Percentiles rank a stretch among this genome's conserved stretches.
These are phyloP conservation scores for Ammodytes dubius DNA, from an alignment of 2,113 vertebrate species.

Conservation along the genomic window DNA sequence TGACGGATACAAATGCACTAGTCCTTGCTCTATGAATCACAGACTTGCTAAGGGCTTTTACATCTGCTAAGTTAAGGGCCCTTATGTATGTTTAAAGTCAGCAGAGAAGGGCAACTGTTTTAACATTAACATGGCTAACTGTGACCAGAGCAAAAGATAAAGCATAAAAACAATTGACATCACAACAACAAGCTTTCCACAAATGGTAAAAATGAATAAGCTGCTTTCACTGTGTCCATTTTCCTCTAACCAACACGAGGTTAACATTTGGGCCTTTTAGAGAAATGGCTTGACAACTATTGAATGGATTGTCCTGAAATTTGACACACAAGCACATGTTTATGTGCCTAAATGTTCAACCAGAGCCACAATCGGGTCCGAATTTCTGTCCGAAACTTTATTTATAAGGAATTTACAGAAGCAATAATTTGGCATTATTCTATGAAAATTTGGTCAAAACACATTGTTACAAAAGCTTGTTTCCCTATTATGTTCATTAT, in stretches of 20 bases:
- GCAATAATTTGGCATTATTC: too few relatives aligned
- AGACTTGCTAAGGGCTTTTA: constrained; percentile 28
- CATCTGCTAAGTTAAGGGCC: constrained; percentile 50
- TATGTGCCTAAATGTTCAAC: neutral
- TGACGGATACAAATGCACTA: constrained; percentile 15
- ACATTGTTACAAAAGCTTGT: too few relatives aligned
- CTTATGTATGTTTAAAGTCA: neutral
- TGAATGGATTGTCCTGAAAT: neutral
- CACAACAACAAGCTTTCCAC: neutral
- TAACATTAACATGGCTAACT: constrained; percentile 1
- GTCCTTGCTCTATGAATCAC: constrained; percentile 2
- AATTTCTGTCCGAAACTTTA: too few relatives aligned
- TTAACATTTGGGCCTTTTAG: too few relatives aligned
- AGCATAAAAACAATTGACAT: neutral
- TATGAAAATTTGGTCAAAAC: too few relatives aligned
- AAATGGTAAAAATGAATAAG: neutral
- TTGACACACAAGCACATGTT: neutral
- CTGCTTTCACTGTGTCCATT: neutral
- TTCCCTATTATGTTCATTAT: too few relatives aligned
- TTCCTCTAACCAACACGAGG: too few relatives aligned
- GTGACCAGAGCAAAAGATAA: constrained; percentile 18
- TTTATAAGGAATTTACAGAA: too few relatives aligned
- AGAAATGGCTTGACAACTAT: neutral
- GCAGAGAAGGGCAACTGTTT: neutral
- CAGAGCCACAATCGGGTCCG: too few relatives aligned